Conservation (phyloP, 2,113 vertebrate species). For the Cyprinodon tularosa region DNA sequence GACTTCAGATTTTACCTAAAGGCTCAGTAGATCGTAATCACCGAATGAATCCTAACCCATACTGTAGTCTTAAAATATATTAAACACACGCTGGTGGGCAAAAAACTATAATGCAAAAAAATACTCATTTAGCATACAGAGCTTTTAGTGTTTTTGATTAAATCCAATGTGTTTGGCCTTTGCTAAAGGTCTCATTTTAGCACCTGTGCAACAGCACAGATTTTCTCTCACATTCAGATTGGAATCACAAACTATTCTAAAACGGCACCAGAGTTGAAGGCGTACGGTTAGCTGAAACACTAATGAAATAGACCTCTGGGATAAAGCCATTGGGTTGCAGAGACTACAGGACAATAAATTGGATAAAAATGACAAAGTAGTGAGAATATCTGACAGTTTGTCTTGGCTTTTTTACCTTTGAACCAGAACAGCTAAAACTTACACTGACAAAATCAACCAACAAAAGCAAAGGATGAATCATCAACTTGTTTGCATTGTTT, state of each 20-base stretch:
- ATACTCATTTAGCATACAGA: slow-evolving; percentile 7
- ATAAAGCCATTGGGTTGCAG: slow-evolving; percentile 54
- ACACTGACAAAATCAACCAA: not conserved
- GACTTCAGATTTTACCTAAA: no score
- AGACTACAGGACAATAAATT: slow-evolving; percentile 35
- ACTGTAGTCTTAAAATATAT: no score
- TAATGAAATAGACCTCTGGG: slow-evolving; percentile 42
- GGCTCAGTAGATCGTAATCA: no score
- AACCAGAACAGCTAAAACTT: not conserved
- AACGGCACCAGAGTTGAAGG: slow-evolving; percentile 40
- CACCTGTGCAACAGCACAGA: not conserved
- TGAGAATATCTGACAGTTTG: not conserved
- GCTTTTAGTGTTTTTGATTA: slow-evolving; percentile 1
- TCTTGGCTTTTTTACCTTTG: not conserved
- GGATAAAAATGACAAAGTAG: slow-evolving; percentile 35
- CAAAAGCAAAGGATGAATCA: not conserved
- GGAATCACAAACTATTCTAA: slow-evolving; percentile 18
- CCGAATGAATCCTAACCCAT: no score
- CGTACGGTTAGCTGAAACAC: slow-evolving; percentile 50
- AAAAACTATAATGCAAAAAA: not conserved
- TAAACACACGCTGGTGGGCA: not conserved
- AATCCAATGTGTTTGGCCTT: not conserved
- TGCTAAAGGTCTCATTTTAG: slow-evolving; percentile 2
- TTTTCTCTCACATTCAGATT: slow-evolving; percentile 11
- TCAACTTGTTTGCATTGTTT: not conserved